These are phyloP conservation scores for Sebastes itinus DNA, from an alignment of 2,797 vertebrate species.

Conservation along the genomic window DNA sequence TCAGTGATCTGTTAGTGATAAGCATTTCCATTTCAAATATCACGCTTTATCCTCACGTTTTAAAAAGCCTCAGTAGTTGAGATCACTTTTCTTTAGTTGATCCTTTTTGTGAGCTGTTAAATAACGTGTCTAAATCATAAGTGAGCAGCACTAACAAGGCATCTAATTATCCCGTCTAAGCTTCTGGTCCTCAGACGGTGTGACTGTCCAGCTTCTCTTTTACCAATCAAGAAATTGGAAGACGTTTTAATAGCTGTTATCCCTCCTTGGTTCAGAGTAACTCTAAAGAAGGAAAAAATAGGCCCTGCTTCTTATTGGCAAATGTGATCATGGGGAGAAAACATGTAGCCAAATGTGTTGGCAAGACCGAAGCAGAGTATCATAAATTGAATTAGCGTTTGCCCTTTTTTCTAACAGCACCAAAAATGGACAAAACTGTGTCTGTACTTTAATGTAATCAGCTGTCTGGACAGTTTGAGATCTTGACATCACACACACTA, in stretches of 20 bases:
- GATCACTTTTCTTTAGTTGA: constrained; percentile 16
- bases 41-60: background rate
- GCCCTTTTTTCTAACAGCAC: constrained; percentile 71
- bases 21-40: constrained; percentile 19
- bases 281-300: constrained; percentile 60
- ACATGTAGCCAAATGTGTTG: constrained; percentile 76
- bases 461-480: constrained; percentile 62
- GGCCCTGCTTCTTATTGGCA: constrained; percentile 64
- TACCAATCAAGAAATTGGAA: constrained; percentile 63
- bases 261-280: constrained; percentile 47
- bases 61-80: background rate
- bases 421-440: constrained; percentile 82
- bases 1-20: constrained; percentile 14
- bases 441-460: constrained; percentile 71
- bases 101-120: constrained; percentile 14
- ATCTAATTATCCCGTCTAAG: constrained; percentile 55
- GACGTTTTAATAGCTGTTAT: constrained; percentile 57
- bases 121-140: background rate
- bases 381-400: constrained; percentile 79
- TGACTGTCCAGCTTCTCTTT: constrained; percentile 42
- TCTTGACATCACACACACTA: constrained; percentile 60
- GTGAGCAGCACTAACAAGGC: constrained; percentile 32
- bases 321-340: constrained; percentile 69
- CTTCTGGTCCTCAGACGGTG: constrained; percentile 43
- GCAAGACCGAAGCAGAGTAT: constrained; percentile 54